A percentile compares a stretch with the other conserved stretches of the same genome.
Evolutionary conservation across 1,140 invertebrate species (phyloP).

Genomic region (Geopemphigus sp.): DNA sequence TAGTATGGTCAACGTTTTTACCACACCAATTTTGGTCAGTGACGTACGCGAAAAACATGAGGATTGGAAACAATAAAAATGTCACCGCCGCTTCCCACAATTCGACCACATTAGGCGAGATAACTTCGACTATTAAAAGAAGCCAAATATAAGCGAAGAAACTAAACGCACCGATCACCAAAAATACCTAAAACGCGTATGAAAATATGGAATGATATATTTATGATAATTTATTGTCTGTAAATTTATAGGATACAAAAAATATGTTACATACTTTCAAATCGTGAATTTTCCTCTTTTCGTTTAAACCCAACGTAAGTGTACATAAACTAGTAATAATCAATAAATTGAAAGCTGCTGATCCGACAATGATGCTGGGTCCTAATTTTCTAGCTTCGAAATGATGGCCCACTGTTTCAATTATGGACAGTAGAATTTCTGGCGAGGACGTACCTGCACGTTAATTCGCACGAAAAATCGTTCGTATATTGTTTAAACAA

Average conservation of each 20-base stretch:
- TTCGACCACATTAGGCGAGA: constrained; percentile 60
- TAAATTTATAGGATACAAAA: too few species aligned
- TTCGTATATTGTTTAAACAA: not conserved
- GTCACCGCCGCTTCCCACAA: constrained; percentile 66
- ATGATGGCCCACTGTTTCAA: constrained; percentile 62
- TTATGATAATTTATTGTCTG: not conserved
- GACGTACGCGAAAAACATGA: constrained; percentile 60
- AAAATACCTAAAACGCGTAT: constrained; percentile 59
- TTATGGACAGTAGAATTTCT: constrained; percentile 65
- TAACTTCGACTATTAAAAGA: constrained; percentile 60
- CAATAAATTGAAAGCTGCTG: constrained; percentile 66
- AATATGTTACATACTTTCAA: constrained; percentile 58
- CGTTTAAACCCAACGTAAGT: constrained; percentile 59
- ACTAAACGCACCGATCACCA: constrained; percentile 61
- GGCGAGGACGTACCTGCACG: constrained; percentile 57
- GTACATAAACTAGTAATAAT: constrained; percentile 64
- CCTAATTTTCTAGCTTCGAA: constrained; percentile 62
- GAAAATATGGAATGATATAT: not conserved
- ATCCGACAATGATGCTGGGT: constrained; percentile 68
- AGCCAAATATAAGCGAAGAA: constrained; percentile 69
- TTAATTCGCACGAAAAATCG: not conserved
- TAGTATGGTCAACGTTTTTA: constrained; percentile 51
- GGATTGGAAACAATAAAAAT: constrained; percentile 62
- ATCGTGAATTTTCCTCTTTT: constrained; percentile 58
- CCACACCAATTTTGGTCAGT: constrained; percentile 58